A percentile compares a stretch with the other conserved stretches of the same genome.
Conservation (phyloP, 2,113 vertebrate species). For the Balaeniceps rex region DNA sequence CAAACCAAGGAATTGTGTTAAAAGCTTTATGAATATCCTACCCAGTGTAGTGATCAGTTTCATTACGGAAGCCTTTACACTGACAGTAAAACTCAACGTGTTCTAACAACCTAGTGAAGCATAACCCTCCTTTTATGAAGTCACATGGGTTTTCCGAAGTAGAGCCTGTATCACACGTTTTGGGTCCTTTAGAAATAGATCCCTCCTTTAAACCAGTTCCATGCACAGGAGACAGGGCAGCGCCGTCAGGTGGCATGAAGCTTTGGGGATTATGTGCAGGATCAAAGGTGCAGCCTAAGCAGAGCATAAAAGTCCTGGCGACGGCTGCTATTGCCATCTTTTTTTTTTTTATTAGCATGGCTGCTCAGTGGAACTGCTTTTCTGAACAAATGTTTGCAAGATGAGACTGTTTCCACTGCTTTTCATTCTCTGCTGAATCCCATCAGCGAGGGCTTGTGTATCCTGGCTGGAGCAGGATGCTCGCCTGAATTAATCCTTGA, state of each 20-base stretch:
- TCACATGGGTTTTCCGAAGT: background rate
- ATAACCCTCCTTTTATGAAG: background rate
- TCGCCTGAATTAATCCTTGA: background rate
- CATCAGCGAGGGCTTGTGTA: rapidly evolving
- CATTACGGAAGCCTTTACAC: background rate
- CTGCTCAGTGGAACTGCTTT: background rate
- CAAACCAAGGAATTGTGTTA: conserved; percentile 45
- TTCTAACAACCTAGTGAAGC: background rate
- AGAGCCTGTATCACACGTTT: background rate
- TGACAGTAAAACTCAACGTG: background rate
- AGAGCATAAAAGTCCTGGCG: background rate
- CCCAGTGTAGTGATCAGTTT: background rate
- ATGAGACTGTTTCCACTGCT: background rate
- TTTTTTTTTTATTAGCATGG: background rate
- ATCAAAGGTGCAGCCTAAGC: background rate
- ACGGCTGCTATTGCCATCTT: background rate
- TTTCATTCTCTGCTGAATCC: background rate
- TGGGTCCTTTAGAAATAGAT: background rate
- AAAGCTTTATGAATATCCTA: background rate
- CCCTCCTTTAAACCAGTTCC: background rate
- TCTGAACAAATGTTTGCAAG: background rate
- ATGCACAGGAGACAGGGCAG: background rate
- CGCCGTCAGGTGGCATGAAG: background rate
- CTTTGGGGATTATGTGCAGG: background rate
- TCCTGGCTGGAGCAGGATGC: background rate